Conservation (phyloP, 2,113 vertebrate genomes). For the Triplophysa rosa region DNA sequence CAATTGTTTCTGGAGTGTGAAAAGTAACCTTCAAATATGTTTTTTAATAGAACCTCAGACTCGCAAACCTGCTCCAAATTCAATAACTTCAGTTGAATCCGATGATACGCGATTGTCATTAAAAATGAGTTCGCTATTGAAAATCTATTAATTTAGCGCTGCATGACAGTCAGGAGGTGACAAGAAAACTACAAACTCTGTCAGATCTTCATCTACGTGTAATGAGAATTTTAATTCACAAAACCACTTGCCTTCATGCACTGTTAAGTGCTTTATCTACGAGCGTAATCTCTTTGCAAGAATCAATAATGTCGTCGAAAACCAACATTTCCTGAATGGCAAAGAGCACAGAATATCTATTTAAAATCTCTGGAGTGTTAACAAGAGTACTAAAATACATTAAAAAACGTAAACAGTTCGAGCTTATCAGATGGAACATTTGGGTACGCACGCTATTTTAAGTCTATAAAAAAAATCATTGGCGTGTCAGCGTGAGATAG, state of each 20-base stretch:
- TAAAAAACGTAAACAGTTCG: not conserved
- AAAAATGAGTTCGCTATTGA: slow-evolving; percentile 30
- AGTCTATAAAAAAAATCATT: slow-evolving; percentile 10
- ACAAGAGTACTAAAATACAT: slow-evolving; percentile 9
- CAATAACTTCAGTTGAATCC: slow-evolving; percentile 44
- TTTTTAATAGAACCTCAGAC: slow-evolving; percentile 21
- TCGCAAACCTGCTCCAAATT: slow-evolving; percentile 20
- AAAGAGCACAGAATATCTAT: not conserved
- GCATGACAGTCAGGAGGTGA: slow-evolving; percentile 46
- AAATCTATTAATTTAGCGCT: slow-evolving; percentile 49
- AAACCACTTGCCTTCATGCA: slow-evolving; percentile 38
- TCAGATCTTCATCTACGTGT: slow-evolving; percentile 30
- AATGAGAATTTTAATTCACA: slow-evolving; percentile 35
- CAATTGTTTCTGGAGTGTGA: not conserved
- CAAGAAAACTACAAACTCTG: slow-evolving; percentile 42
- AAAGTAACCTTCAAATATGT: slow-evolving; percentile 28
- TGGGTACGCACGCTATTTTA: not conserved
- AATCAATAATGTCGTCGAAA: slow-evolving; percentile 37
- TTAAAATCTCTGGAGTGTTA: slow-evolving; percentile 1
- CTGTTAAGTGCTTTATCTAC: slow-evolving; percentile 42
- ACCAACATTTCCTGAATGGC: slow-evolving; percentile 26
- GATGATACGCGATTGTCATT: slow-evolving; percentile 35
- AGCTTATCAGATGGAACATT: slow-evolving; percentile 9
- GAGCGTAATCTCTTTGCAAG: slow-evolving; percentile 29
- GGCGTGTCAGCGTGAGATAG: not conserved